Conservation (phyloP, 2,113 vertebrate species). For the Fregata magnificens region DNA sequence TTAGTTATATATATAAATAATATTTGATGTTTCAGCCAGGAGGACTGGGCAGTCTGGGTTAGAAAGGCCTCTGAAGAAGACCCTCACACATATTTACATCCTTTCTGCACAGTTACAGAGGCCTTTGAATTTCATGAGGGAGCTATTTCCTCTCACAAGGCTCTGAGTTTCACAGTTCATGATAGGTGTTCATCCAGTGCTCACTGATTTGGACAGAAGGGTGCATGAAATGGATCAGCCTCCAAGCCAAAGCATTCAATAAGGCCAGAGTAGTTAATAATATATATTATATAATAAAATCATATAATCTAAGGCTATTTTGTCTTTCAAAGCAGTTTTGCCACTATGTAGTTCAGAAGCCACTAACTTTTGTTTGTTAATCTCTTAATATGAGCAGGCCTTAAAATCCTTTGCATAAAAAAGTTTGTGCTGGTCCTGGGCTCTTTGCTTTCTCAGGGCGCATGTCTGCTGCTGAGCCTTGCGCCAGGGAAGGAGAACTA, state of each 20-base stretch:
- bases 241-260: not conserved
- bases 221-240: not conserved
- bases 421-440: not conserved
- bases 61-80: not conserved
- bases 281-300: too few relatives aligned
- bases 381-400: not conserved
- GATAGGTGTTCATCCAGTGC: not conserved
- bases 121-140: not conserved
- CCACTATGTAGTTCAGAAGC: not conserved
- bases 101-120: not conserved
- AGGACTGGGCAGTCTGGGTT: not conserved
- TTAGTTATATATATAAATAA: not conserved
- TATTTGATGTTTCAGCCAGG: not conserved
- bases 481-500: not conserved
- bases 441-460: not conserved
- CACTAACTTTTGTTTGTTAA: not conserved
- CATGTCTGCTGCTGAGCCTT: not conserved
- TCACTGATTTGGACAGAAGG: not conserved
- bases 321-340: not conserved
- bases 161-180: not conserved
- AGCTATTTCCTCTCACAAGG: not conserved
- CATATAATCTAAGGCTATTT: not conserved
- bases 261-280: not conserved
- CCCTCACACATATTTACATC: not conserved
- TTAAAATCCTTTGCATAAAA: not conserved